Evolutionary conservation across 2,888 invertebrate genomes (phyloP).

Genomic region (Gymnoscelis rufifasciata): DNA sequence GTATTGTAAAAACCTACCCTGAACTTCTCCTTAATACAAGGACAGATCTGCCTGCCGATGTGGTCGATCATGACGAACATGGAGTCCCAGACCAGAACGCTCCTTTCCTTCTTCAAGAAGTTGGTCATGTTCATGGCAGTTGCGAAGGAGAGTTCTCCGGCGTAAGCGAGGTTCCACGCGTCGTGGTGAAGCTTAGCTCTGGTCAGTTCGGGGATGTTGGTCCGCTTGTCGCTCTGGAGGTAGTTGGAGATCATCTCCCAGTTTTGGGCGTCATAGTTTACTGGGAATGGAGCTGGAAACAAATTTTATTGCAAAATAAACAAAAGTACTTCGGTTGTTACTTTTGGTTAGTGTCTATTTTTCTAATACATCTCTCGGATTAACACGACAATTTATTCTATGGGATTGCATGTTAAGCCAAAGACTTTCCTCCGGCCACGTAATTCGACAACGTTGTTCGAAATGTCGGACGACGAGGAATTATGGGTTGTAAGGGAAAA

Average conservation of each 20-base stretch:
- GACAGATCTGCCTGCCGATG: constrained; percentile 84
- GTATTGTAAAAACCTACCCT: constrained; percentile 81
- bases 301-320: too few species aligned
- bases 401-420: too few species aligned
- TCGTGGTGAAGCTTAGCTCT: constrained; percentile 87
- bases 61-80: constrained; percentile 91
- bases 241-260: constrained; percentile 86
- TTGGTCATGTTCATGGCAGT: constrained; percentile 89
- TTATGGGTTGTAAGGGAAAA: too few species aligned
- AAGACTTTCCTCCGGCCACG: too few species aligned
- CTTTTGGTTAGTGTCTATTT: too few species aligned
- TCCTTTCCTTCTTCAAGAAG: constrained; percentile 84
- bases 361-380: too few species aligned
- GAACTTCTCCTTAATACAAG: constrained; percentile 83
- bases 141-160: constrained; percentile 86
- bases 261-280: constrained; percentile 88
- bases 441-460: too few species aligned
- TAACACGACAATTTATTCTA: too few species aligned
- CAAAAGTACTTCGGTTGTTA: too few species aligned
- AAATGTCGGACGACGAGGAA: too few species aligned
- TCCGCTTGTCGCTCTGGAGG: constrained; percentile 76
- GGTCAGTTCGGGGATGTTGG: constrained; percentile 83
- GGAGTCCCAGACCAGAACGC: constrained; percentile 89
- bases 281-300: constrained; percentile 85
- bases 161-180: constrained; percentile 88